Conservation (phyloP, 2,113 vertebrate genomes). For the Falcunculus frontatus region DNA sequence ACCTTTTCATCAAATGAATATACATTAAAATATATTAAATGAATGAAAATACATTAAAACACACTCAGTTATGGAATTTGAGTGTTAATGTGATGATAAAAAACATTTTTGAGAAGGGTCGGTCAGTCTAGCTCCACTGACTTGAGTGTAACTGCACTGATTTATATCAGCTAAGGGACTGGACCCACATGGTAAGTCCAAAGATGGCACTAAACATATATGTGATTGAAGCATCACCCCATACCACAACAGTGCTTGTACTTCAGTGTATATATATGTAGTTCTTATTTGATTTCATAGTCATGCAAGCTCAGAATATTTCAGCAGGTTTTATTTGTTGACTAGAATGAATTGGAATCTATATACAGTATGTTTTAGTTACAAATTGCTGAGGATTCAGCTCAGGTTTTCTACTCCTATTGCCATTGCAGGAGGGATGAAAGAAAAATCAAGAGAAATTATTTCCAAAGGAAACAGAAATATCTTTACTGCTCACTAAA, state of each 20-base stretch:
- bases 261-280: background rate
- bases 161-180: background rate
- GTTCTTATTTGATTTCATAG: background rate
- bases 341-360: background rate
- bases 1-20: background rate
- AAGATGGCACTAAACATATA: background rate
- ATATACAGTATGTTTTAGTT: background rate
- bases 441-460: background rate
- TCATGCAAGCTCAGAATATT: background rate
- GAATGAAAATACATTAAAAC: background rate
- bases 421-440: background rate
- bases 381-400: background rate
- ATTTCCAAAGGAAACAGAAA: background rate
- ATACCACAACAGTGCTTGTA: background rate
- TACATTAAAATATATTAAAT: background rate
- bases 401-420: background rate
- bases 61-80: background rate
- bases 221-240: background rate
- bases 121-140: background rate
- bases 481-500: background rate
- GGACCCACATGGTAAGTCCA: background rate
- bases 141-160: background rate
- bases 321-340: background rate
- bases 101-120: background rate
- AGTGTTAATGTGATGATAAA: background rate